phyloP scores from a whole-genome alignment of 2,797 vertebrate species.

The Molossus alvarezi region DNA sequence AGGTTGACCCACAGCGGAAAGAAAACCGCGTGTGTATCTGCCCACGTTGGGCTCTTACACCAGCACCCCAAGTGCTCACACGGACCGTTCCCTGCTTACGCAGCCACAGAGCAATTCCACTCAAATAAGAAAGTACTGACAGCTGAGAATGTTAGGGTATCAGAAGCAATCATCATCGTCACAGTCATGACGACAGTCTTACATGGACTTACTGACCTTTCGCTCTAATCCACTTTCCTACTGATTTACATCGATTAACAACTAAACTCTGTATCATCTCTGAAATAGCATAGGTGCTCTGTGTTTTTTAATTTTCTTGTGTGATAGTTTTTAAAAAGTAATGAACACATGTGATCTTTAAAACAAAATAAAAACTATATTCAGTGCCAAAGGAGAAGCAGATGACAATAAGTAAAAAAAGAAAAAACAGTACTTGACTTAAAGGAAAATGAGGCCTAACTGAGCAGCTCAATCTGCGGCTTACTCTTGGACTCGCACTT shows the following conservation, averaged over 20 bases:
- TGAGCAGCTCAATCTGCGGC: slow-evolving; percentile 70
- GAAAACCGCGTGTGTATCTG: neutral
- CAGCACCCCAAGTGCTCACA: neutral
- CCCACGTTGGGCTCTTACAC: neutral
- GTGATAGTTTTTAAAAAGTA: slow-evolving; percentile 16
- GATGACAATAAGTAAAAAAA: slow-evolving; percentile 10
- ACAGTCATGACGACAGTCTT: neutral
- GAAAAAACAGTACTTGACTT: slow-evolving; percentile 46
- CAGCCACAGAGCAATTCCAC: neutral
- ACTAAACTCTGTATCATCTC: neutral
- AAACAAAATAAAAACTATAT: slow-evolving; percentile 28
- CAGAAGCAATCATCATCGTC: neutral
- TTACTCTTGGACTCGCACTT: slow-evolving; percentile 90
- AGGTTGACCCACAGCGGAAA: neutral
- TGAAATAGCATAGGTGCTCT: neutral
- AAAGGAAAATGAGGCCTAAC: slow-evolving; percentile 7
- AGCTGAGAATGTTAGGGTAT: neutral
- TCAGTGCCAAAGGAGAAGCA: slow-evolving; percentile 68
- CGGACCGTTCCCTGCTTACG: neutral
- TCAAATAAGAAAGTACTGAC: neutral
- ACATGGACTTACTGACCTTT: neutral
- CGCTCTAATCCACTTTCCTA: neutral
- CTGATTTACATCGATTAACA: neutral
- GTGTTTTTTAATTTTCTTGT: neutral
- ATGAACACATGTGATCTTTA: slow-evolving; percentile 2